Conservation (phyloP, 2,888 invertebrate genomes). For the Limnephilus rhombicus region DNA sequence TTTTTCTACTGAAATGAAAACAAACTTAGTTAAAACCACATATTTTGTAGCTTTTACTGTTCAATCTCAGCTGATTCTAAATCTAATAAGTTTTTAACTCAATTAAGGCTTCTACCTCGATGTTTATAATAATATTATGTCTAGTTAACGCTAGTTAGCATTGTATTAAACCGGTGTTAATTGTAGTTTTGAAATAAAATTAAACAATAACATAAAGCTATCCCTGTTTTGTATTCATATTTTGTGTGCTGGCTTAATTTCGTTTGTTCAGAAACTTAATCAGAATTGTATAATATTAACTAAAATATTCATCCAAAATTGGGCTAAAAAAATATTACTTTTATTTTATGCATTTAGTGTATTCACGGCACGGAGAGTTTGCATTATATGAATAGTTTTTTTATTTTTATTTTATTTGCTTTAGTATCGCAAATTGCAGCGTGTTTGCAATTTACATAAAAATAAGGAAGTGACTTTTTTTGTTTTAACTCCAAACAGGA, state of each 20-base stretch:
- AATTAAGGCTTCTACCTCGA: background rate
- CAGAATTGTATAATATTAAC: background rate
- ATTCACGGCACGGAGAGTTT: background rate
- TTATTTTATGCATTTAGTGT: background rate
- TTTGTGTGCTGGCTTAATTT: background rate
- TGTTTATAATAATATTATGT: background rate
- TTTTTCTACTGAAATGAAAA: background rate
- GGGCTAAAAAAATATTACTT: too few species aligned
- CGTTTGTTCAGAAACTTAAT: background rate
- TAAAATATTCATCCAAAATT: background rate
- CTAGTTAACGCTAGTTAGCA: background rate
- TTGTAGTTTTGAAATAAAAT: background rate
- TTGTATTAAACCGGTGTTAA: background rate
- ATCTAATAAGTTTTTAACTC: background rate
- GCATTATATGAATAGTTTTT: background rate
- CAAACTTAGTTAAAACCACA: background rate
- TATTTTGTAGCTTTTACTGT: background rate
- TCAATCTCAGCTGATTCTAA: background rate
- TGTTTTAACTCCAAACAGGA: too few species aligned
- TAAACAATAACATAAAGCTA: background rate
- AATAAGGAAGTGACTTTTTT: too few species aligned
- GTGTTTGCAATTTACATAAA: too few species aligned
- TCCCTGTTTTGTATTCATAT: background rate
- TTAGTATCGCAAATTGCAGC: too few species aligned
- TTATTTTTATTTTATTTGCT: too few species aligned